phyloP scores from a whole-genome alignment of 1,140 invertebrate species.

The Drosophila navojoa region DNA sequence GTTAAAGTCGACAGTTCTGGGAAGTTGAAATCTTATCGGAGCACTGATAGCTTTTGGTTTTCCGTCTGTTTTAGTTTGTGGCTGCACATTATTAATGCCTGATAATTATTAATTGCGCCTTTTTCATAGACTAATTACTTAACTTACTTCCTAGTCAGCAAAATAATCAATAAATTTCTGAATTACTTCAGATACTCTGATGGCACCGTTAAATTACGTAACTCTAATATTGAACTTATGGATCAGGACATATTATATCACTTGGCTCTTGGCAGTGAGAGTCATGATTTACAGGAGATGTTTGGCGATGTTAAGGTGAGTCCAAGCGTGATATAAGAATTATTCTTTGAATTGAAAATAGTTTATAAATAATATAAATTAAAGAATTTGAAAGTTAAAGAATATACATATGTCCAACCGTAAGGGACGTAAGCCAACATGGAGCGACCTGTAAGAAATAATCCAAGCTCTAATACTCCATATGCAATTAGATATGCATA shows the following conservation, averaged over 20 bases:
- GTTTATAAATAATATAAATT: too few relatives aligned
- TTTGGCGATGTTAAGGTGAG: constrained; percentile 97
- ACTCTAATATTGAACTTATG: constrained; percentile 95
- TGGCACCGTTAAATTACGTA: constrained; percentile 92
- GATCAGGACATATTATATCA: constrained; percentile 98
- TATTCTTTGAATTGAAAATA: too few relatives aligned
- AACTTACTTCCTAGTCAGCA: neutral
- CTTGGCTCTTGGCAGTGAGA: constrained; percentile 94
- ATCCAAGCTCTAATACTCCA: too few relatives aligned
- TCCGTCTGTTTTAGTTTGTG: neutral
- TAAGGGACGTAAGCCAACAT: too few relatives aligned
- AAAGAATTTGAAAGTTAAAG: too few relatives aligned
- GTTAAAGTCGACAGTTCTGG: neutral
- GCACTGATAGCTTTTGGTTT: neutral
- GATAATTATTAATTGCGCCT: neutral
- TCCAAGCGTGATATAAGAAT: neutral
- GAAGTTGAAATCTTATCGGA: constrained; percentile 15
- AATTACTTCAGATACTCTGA: constrained; percentile 88
- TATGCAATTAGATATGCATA: too few relatives aligned
- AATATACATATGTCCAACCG: too few relatives aligned
- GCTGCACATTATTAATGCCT: neutral
- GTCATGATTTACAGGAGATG: constrained; percentile 97
- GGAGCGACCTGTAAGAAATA: too few relatives aligned
- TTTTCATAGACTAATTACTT: neutral
- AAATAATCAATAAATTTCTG: neutral